Percentiles rank a stretch among this genome's conserved stretches.
Evolutionary conservation across 2,113 vertebrate genomes (phyloP).

Genomic region (Brachirus orientalis): DNA sequence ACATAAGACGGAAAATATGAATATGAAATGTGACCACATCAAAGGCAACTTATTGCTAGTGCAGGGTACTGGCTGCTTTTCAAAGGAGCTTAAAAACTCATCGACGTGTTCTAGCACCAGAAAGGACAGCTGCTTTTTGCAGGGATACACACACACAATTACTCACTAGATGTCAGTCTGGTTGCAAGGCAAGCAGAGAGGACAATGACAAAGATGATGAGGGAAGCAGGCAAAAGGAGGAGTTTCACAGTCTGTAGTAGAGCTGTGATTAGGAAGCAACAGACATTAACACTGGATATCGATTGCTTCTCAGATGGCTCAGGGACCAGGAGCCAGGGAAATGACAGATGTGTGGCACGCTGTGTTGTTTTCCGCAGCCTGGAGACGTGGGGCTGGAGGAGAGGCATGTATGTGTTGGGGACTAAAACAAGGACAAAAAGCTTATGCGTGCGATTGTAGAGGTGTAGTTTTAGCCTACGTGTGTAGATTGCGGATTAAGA

Average conservation of each 20-base stretch:
- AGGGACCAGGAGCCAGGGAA: conserved; percentile 56
- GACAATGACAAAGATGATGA: background rate
- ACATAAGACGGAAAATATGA: conserved; percentile 61
- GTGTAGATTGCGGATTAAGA: background rate
- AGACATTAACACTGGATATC: conserved; percentile 67
- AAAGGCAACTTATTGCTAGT: conserved; percentile 53
- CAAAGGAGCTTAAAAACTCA: conserved; percentile 46
- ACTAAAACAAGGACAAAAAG: background rate
- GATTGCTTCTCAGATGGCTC: conserved; percentile 66
- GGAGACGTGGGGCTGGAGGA: background rate
- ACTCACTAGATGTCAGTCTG: conserved; percentile 50
- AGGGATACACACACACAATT: background rate
- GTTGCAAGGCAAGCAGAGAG: conserved; percentile 16
- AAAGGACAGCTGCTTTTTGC: conserved; percentile 24
- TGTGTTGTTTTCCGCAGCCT: conserved; percentile 40
- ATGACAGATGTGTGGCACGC: conserved; percentile 57
- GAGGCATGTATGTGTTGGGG: background rate
- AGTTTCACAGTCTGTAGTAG: conserved; percentile 39
- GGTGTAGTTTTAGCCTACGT: background rate
- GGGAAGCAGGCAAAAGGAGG: conserved; percentile 6
- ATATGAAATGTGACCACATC: conserved; percentile 62
- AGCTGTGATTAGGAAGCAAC: conserved; percentile 71
- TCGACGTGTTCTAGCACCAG: conserved; percentile 13
- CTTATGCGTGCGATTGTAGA: background rate
- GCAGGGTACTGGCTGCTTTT: conserved; percentile 52